Evolutionary conservation across 2,797 vertebrate species (phyloP), one percentile per base, ranked within the genome.

Genomic region (Sphenopsis melanotis): DNA sequence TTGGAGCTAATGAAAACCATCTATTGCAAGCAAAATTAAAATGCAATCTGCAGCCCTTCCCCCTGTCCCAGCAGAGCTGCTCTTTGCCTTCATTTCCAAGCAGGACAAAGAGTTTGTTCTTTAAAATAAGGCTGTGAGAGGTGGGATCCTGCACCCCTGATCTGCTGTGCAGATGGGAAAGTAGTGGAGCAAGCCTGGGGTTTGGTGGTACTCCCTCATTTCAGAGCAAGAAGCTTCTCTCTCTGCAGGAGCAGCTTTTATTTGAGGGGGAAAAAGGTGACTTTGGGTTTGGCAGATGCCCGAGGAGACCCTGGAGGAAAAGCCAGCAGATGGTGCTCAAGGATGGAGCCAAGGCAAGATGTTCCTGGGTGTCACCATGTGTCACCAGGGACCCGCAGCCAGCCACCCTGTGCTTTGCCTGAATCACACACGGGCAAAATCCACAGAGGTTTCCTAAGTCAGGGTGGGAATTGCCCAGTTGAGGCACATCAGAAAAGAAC

Each of bases 321-420:
- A 84, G 64, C 90, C 92, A 93, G 75, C 46, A 95, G 92, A 93
- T 84, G 86, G 93, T 95, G 95, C 89, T 96, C 79, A 83, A 95
- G 94, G 76, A 94, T 57, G 79, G 64, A 70, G 44, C 49, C 68
- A 21, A 41, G n/a, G 22, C 3, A 0, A 44, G 60, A 81, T 64
- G 60, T 21, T 80, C 22, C 60, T 29, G 56, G n/a, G 10, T 74
- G 63, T 69, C 80, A 42, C 68, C 42, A 3, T 1, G 2, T 6
- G 2, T 23, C 29, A 19, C 24, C 57, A 2, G 3, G 44, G 30
- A 69, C n/a, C 41, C 0, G 0, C 16, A 68, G 22, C 16, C 6
- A 11, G n/a, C n/a, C 5, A 3, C 22, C 6, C 66, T 46, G 29
- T 23, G 20, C 65, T 17, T 60, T 77, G 39, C 42, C 36, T 36